Percentiles rank a stretch among this genome's conserved stretches.
Evolutionary conservation across 1,140 invertebrate species (phyloP).

Genomic region (Macrobrachium rosenbergii): DNA sequence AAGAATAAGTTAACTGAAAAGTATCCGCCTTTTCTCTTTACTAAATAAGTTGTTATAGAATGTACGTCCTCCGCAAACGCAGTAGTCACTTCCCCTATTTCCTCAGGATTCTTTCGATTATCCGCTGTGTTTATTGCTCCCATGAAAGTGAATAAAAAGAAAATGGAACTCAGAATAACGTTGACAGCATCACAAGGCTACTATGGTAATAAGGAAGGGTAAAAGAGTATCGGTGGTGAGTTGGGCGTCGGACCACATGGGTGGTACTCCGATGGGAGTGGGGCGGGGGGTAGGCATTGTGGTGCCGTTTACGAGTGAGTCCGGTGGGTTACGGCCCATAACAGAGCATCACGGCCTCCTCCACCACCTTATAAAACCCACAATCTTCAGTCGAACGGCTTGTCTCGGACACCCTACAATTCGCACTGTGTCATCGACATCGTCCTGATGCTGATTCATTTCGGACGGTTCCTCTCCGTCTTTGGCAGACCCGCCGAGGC

Average conservation of each 20-base stretch:
- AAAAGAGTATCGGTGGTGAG: background rate
- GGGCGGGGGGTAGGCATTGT: conserved; percentile 25
- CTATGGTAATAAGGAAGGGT: background rate
- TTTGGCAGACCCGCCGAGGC: too few species aligned
- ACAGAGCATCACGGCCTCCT: conserved; percentile 28
- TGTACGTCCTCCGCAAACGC: too few species aligned
- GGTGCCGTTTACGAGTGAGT: conserved; percentile 41
- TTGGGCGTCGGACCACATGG: background rate
- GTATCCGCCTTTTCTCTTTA: too few species aligned
- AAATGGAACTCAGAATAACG: too few species aligned
- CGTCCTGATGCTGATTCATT: background rate
- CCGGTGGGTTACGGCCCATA: conserved; percentile 44
- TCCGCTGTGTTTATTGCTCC: too few species aligned
- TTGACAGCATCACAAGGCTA: too few species aligned
- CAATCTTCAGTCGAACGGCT: conserved; percentile 8
- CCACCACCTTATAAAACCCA: conserved; percentile 48
- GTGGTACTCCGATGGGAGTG: background rate
- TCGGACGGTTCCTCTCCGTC: background rate
- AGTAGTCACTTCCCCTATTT: too few species aligned
- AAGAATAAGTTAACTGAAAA: too few species aligned
- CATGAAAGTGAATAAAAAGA: too few species aligned
- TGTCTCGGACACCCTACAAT: background rate
- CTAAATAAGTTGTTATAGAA: too few species aligned
- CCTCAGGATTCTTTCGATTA: too few species aligned
- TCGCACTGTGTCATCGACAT: conserved; percentile 14